Evolutionary conservation across 1,140 invertebrate species (phyloP).

Genomic region (Ladona fulva): DNA sequence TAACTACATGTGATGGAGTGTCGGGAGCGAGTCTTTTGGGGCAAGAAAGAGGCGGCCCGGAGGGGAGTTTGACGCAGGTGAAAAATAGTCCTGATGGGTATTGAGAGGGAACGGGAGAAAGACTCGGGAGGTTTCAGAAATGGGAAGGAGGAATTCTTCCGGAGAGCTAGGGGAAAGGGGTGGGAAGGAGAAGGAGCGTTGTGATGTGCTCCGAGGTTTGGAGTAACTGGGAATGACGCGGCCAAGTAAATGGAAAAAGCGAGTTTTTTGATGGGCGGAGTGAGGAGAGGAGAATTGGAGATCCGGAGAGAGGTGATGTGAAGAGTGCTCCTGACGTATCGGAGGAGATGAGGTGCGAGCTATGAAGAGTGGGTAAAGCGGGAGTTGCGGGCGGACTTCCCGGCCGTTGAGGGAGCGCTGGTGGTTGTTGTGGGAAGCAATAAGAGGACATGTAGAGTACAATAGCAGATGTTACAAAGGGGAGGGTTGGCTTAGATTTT

Average conservation of each 20-base stretch:
- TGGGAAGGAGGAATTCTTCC: neutral
- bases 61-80: neutral
- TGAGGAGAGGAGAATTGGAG: neutral
- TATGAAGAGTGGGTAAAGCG: neutral
- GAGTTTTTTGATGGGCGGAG: conserved; percentile 5
- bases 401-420: neutral
- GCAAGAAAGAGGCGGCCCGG: neutral
- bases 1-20: neutral
- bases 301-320: neutral
- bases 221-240: neutral
- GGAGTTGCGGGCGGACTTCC: neutral
- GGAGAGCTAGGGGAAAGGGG: too few species aligned
- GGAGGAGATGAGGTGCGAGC: neutral
- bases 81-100: neutral
- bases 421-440: neutral
- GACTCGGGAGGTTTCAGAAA: neutral
- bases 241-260: conserved; percentile 9
- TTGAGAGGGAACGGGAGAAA: neutral
- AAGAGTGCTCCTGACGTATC: neutral
- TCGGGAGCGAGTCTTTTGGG: neutral
- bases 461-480: too few species aligned
- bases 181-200: too few species aligned
- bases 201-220: neutral
- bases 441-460: too few species aligned
- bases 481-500: too few species aligned